phyloP scores from a whole-genome alignment of 2,888 invertebrate species.

The Xanthorhoe spadicearia region DNA sequence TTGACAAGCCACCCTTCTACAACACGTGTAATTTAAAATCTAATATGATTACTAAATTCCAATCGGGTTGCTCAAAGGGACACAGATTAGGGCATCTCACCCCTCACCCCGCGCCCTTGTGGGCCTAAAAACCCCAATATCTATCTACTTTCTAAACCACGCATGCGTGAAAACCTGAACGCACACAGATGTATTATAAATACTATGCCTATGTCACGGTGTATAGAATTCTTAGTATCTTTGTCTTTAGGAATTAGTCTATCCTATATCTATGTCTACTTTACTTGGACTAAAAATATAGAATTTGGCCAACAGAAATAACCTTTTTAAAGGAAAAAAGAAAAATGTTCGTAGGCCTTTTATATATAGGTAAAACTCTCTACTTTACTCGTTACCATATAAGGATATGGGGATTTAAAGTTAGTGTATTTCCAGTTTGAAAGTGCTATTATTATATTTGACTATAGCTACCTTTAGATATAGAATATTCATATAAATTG shows the following conservation, averaged over 20 bases:
- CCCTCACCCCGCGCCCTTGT: conserved; percentile 53
- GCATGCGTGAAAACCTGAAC: conserved; percentile 82
- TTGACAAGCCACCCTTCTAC: conserved; percentile 69
- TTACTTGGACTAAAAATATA: too few species aligned
- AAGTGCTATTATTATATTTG: too few species aligned
- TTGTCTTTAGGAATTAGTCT: neutral
- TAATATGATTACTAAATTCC: conserved; percentile 85
- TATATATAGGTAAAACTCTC: too few species aligned
- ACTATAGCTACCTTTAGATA: too few species aligned
- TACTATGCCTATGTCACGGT: conserved; percentile 12
- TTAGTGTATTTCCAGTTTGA: too few species aligned
- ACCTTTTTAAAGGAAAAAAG: too few species aligned
- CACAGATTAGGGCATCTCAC: conserved; percentile 78
- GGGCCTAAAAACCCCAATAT: conserved; percentile 81
- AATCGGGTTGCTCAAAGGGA: conserved; percentile 82
- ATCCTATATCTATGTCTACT: too few species aligned
- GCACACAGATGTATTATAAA: conserved; percentile 41
- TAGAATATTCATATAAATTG: too few species aligned
- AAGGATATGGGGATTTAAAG: too few species aligned
- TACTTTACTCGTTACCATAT: too few species aligned
- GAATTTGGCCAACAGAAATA: too few species aligned
- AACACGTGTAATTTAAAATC: conserved; percentile 83
- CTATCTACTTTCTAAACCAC: conserved; percentile 81
- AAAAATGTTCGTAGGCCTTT: too few species aligned
- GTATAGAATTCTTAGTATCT: neutral